These are phyloP conservation scores for Spizella passerina DNA, from an alignment of 2,797 vertebrate genomes.

Conservation along the genomic window DNA sequence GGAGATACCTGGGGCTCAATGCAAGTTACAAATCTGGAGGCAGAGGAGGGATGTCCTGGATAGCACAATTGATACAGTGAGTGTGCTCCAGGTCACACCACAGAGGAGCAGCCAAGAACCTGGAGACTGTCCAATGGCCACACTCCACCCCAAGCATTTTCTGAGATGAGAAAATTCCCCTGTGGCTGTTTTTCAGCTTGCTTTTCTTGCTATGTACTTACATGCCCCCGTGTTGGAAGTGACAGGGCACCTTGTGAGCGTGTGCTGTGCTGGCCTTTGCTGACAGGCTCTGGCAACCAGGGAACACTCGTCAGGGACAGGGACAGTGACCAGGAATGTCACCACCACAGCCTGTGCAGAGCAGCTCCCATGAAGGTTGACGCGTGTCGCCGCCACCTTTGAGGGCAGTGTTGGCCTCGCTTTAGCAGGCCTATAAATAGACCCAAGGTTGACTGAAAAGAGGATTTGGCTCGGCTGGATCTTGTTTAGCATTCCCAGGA, in stretches of 20 bases:
- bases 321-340: neutral
- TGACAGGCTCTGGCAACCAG: neutral
- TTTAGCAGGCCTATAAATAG: constrained; percentile 56
- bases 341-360: neutral
- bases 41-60: neutral
- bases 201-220: neutral
- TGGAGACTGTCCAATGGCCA: neutral
- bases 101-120: neutral
- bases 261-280: neutral
- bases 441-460: neutral
- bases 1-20: neutral
- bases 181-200: neutral
- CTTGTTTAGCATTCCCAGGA: constrained; percentile 3
- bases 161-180: neutral
- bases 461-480: constrained; percentile 21
- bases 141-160: neutral
- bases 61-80: fast-evolving
- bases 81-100: fast-evolving
- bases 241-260: neutral
- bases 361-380: neutral
- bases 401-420: neutral
- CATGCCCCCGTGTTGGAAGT: neutral
- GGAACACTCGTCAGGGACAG: neutral
- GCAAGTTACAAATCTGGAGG: neutral
- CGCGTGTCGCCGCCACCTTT: neutral